Conservation (phyloP, 1,140 invertebrate species). For the Diuraphis noxia region DNA sequence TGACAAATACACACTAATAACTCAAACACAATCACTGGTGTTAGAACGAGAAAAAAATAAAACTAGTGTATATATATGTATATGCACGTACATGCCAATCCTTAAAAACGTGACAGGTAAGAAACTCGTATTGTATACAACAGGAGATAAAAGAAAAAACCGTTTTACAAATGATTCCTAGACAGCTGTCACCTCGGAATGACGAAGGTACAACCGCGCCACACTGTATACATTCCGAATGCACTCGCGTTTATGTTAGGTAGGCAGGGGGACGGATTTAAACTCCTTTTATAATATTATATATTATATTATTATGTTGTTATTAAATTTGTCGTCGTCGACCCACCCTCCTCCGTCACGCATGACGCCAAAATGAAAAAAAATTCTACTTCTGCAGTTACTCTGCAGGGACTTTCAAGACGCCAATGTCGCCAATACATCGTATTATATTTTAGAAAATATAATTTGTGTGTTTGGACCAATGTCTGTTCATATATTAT, state of each 20-base stretch:
- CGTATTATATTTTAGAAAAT: neutral
- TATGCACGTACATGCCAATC: constrained; percentile 35
- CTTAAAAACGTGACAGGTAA: constrained; percentile 53
- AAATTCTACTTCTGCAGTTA: neutral
- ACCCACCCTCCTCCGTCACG: neutral
- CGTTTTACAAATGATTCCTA: constrained; percentile 54
- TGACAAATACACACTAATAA: constrained; percentile 53
- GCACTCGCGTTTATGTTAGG: neutral
- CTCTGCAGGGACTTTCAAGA: neutral
- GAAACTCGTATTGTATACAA: constrained; percentile 33
- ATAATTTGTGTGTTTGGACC: neutral
- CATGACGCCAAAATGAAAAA: neutral
- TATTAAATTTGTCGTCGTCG: constrained; percentile 19
- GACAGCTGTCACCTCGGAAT: constrained; percentile 53
- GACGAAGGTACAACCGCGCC: constrained; percentile 40
- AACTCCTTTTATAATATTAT: neutral
- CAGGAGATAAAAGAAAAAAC: constrained; percentile 29
- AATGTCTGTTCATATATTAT: neutral
- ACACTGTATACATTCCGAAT: constrained; percentile 10
- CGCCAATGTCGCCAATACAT: too few relatives aligned
- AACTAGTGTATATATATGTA: neutral
- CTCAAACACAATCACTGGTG: constrained; percentile 48
- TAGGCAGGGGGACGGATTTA: neutral
- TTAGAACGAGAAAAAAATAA: neutral
- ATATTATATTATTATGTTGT: constrained; percentile 37